These are phyloP conservation scores for Drymonia ruficornis DNA, from an alignment of 2,888 invertebrate genomes.

Conservation along the genomic window DNA sequence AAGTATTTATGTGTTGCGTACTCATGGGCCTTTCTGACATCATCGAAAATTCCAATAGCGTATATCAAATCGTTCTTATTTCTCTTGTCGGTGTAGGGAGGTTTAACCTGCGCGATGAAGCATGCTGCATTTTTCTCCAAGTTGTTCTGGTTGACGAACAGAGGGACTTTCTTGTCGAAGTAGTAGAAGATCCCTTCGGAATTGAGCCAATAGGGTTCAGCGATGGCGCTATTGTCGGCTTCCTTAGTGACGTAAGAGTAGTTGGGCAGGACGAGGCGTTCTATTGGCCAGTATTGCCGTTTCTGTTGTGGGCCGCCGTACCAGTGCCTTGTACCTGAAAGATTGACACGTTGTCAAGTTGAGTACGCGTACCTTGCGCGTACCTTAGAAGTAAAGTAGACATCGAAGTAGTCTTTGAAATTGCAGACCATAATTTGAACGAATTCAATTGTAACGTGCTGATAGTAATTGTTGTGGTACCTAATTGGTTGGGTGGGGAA, in stretches of 20 bases:
- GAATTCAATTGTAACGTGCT: too few relatives aligned
- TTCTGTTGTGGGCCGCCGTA: slow-evolving; percentile 86
- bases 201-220: slow-evolving; percentile 88
- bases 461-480: too few relatives aligned
- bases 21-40: slow-evolving; percentile 85
- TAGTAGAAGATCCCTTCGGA: slow-evolving; percentile 87
- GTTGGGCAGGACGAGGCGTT: slow-evolving; percentile 75
- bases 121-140: slow-evolving; percentile 74
- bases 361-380: too few relatives aligned
- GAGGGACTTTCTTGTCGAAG: slow-evolving; percentile 86
- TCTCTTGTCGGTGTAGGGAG: slow-evolving; percentile 76
- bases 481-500: too few relatives aligned
- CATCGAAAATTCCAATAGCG: slow-evolving; percentile 85
- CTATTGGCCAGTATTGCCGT: slow-evolving; percentile 86
- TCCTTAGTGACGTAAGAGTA: slow-evolving; percentile 85
- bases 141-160: slow-evolving; percentile 88
- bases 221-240: slow-evolving; percentile 82
- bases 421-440: too few relatives aligned
- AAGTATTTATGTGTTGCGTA: slow-evolving; percentile 85
- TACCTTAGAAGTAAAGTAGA: too few relatives aligned
- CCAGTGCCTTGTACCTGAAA: slow-evolving; percentile 80
- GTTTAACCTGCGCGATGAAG: slow-evolving; percentile 74
- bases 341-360: background rate
- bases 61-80: slow-evolving; percentile 79
- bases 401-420: too few relatives aligned